Conservation (phyloP, 2,113 vertebrate genomes). For the Labrus mixtus region DNA sequence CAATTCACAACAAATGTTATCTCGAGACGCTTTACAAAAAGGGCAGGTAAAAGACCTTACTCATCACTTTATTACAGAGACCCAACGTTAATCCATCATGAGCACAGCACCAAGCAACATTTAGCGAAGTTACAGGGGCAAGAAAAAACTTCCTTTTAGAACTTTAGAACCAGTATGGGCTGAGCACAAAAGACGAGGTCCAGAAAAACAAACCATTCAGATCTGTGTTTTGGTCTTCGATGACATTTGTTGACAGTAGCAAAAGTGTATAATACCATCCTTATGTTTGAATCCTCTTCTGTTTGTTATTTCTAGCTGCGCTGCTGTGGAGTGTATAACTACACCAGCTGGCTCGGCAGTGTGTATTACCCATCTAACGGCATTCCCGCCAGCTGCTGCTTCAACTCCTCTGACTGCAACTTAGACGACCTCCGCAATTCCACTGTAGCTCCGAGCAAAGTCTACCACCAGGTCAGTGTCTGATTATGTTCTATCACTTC, state of each 20-base stretch:
- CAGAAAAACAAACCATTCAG: not conserved
- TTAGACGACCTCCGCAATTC: constrained; percentile 91
- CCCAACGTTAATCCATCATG: too few relatives aligned
- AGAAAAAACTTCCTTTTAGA: too few relatives aligned
- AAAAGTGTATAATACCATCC: not conserved
- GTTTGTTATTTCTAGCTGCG: constrained; percentile 85
- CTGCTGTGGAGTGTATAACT: constrained; percentile 97
- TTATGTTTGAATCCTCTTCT: not conserved
- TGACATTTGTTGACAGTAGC: not conserved
- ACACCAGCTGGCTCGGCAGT: constrained; percentile 96
- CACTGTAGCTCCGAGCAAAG: constrained; percentile 92
- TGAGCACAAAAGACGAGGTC: not conserved
- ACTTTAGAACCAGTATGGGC: not conserved
- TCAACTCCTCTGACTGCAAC: constrained; percentile 91
- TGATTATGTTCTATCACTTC: too few relatives aligned
- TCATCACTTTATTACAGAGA: too few relatives aligned
- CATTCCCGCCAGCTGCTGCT: constrained; percentile 95
- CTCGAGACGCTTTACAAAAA: too few relatives aligned
- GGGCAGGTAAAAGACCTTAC: too few relatives aligned
- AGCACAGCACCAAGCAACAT: too few relatives aligned
- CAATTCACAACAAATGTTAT: too few relatives aligned
- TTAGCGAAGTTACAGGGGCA: too few relatives aligned
- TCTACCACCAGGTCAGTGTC: constrained; percentile 92
- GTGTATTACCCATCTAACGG: constrained; percentile 92
- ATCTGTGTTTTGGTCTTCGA: not conserved